A percentile compares a stretch with the other conserved stretches of the same genome.
Evolutionary conservation across 2,113 vertebrate species (phyloP).

Genomic region (Sander lucioperca): DNA sequence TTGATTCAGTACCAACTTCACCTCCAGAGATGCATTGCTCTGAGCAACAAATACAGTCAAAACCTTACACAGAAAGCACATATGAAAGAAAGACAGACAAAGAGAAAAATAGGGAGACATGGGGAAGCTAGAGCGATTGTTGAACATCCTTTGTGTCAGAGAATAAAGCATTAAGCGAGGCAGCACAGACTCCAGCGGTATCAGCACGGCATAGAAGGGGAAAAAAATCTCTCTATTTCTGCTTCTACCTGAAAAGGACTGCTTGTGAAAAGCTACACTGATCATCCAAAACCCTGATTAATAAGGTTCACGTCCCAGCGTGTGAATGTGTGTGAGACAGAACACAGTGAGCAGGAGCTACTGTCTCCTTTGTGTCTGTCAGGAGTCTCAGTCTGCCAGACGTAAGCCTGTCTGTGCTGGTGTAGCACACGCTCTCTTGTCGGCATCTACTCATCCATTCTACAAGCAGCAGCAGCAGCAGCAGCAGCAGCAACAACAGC

Average conservation of each 20-base stretch:
- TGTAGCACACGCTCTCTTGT: conserved; percentile 66
- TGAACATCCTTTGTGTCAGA: conserved; percentile 69
- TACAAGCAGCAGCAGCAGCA: conserved; percentile 43
- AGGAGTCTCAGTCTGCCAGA: conserved; percentile 79
- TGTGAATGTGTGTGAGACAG: conserved; percentile 34
- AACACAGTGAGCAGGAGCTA: conserved; percentile 45
- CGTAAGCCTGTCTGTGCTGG: conserved; percentile 71
- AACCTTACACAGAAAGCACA: conserved; percentile 45
- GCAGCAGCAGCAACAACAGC: conserved; percentile 32
- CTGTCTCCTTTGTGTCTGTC: conserved; percentile 84
- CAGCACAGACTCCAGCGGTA: conserved; percentile 23
- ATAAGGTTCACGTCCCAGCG: conserved; percentile 25
- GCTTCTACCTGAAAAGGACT: background rate
- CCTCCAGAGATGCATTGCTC: conserved; percentile 60
- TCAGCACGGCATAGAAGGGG: background rate
- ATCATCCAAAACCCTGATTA: conserved; percentile 35
- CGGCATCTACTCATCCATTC: conserved; percentile 68
- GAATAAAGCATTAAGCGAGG: conserved; percentile 52
- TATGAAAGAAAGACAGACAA: conserved; percentile 59
- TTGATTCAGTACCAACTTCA: conserved; percentile 69
- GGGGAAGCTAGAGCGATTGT: background rate
- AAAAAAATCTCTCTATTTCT: background rate
- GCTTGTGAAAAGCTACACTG: conserved; percentile 24
- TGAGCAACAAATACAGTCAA: conserved; percentile 66
- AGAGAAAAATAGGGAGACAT: conserved; percentile 42